These are phyloP conservation scores for Drosophila birchii DNA, from an alignment of 2,888 invertebrate species.

Conservation along the genomic window DNA sequence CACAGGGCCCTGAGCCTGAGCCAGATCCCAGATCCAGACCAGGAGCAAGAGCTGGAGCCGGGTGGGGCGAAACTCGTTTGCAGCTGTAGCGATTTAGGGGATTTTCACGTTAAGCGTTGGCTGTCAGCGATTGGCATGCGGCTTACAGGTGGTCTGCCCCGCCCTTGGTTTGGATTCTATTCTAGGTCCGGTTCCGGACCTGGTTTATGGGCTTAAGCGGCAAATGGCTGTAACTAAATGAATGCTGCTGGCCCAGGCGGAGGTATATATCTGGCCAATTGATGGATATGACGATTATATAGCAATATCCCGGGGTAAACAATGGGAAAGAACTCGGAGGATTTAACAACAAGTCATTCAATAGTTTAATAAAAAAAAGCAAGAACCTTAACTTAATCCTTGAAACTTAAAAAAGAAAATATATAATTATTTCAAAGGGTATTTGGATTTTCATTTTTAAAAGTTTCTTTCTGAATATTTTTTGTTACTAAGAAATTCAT, in stretches of 20 bases:
- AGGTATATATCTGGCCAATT: conserved; percentile 12
- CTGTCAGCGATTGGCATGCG: conserved; percentile 77
- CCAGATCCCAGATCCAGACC: not conserved
- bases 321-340: not conserved
- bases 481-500: not conserved
- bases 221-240: conserved; percentile 65
- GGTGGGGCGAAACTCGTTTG: conserved; percentile 44
- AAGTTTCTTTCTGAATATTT: not conserved
- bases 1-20: not conserved
- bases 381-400: not conserved
- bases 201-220: conserved; percentile 66
- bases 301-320: not conserved
- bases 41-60: not conserved
- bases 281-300: conserved; percentile 17
- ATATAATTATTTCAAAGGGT: not conserved
- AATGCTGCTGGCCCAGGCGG: conserved; percentile 35
- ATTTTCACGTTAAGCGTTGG: conserved; percentile 71
- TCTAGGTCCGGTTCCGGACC: conserved; percentile 25
- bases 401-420: not conserved
- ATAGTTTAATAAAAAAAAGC: not conserved
- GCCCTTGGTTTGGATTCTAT: conserved; percentile 10
- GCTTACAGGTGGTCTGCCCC: conserved; percentile 69
- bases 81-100: conserved; percentile 65
- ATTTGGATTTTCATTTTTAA: not conserved
- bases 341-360: not conserved